Conservation (phyloP, 2,113 vertebrate genomes). For the Limanda limanda region DNA sequence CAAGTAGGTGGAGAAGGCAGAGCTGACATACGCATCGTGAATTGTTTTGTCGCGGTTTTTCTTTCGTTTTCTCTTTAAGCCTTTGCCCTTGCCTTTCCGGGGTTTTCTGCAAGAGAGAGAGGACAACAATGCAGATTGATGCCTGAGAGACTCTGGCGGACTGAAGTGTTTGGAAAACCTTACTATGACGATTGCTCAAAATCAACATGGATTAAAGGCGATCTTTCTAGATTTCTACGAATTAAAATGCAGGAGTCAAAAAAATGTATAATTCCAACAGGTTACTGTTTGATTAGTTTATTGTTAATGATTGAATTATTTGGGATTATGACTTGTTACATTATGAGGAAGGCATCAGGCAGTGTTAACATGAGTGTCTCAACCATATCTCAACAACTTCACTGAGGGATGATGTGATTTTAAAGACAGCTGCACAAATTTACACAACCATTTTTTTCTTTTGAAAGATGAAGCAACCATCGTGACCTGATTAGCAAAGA, state of each 20-base stretch:
- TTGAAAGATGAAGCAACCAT: not conserved
- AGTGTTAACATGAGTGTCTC: not conserved
- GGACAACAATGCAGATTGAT: slow-evolving; percentile 78
- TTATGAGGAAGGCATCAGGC: slow-evolving; percentile 12
- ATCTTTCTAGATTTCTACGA: not conserved
- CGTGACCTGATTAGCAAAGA: slow-evolving; percentile 1
- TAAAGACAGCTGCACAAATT: not conserved
- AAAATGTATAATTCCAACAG: slow-evolving; percentile 13
- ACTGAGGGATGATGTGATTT: slow-evolving; percentile 5
- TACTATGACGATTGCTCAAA: slow-evolving; percentile 12
- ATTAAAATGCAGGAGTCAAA: slow-evolving; percentile 2
- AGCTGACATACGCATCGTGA: slow-evolving; percentile 94
- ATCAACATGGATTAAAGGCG: slow-evolving; percentile 10
- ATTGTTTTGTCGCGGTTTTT: slow-evolving; percentile 93
- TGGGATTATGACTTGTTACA: not conserved
- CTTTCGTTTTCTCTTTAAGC: slow-evolving; percentile 98
- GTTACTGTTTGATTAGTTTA: slow-evolving; percentile 2
- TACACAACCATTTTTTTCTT: slow-evolving; percentile 1
- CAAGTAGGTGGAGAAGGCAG: slow-evolving; percentile 82
- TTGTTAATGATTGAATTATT: not conserved
- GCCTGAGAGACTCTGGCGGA: slow-evolving; percentile 68
- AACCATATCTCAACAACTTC: not conserved
- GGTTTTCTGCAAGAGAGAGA: slow-evolving; percentile 94
- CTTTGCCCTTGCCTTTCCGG: slow-evolving; percentile 94
- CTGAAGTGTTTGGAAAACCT: slow-evolving; percentile 13